Conservation (phyloP, 2,888 invertebrate species). For the Uropetala carovei region DNA sequence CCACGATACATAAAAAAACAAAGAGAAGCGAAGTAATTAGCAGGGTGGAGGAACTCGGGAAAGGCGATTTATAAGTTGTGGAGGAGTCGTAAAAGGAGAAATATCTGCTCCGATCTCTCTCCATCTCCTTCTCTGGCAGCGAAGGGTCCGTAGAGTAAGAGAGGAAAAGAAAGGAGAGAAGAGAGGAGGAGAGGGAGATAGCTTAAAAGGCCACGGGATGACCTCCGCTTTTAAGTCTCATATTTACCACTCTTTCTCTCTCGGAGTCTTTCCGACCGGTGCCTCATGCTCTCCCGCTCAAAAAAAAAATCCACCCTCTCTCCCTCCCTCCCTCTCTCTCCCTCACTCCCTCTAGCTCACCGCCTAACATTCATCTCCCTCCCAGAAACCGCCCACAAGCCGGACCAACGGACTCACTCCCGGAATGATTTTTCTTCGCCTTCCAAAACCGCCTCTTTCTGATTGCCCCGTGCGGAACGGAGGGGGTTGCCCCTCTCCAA, state of each 20-base stretch:
- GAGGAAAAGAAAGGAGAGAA: not conserved
- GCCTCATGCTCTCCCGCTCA: not conserved
- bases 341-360: not conserved
- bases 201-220: conserved; percentile 43
- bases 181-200: not conserved
- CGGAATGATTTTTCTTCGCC: conserved; percentile 62
- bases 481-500: not conserved
- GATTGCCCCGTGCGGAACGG: conserved; percentile 49
- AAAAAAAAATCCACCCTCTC: not conserved
- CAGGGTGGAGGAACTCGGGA: conserved; percentile 29
- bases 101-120: not conserved
- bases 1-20: conserved; percentile 7
- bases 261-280: not conserved
- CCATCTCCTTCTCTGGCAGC: too few relatives aligned
- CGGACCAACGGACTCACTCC: not conserved
- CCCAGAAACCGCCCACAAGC: conserved; percentile 39
- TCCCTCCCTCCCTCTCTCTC: not conserved
- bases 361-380: conserved; percentile 43
- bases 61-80: conserved; percentile 50
- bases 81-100: not conserved
- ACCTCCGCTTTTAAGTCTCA: conserved; percentile 54
- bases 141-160: too few relatives aligned
- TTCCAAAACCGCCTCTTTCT: conserved; percentile 62
- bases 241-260: conserved; percentile 58
- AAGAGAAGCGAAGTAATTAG: conserved; percentile 52